Base-by-base conservation (phyloP, 2,888 invertebrate genomes). In the Priocnemis perturbator region DNA sequence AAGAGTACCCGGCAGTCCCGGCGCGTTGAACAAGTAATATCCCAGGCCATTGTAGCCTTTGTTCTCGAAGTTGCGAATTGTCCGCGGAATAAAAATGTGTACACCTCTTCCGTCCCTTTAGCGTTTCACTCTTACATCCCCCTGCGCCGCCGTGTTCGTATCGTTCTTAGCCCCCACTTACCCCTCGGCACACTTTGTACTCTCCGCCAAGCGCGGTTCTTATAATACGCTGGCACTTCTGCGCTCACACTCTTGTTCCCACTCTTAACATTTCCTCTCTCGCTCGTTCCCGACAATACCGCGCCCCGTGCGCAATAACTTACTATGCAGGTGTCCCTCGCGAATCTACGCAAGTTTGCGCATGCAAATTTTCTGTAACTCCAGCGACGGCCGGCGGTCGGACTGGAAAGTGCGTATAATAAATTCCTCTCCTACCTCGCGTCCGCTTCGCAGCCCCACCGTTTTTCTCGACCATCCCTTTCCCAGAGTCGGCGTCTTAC, bases 11-110 rank as follows among this genome's bases (percentile, higher is more conserved):
- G 1, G 7, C 37, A 37, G 37, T 11, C 1, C 37, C 37, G 37
- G 37, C 37, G 7, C 17, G 57, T 47, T 45, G 58, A 65, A 58
- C 60, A 74, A 68, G 60, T 66, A 69, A 73, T 62, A 62, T 62
- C 53, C 57, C 57, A 55, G 65, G 60, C 53, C 55, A 64, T 67
- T 71, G 53, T 63, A 55, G 37, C 37, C 7, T 37, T 37, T 37
- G 37, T n/a, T 23, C 55, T 60, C 62, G 60, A 65, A 66, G 37
- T 37, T 64, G 68, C 68, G 73, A 78, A 73, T 73, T 77, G 63
- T 47, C 30, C 45, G 17, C 21, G 44, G 66, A 73, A 73, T 60
- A 65, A 68, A 77, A 78, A 71, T 75, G 68, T 69, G 50, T 15
- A 5, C 56, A 30, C 30, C 2, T 3, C 9, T 5, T 15, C 26